These are phyloP conservation scores for Chinchilla lanigera DNA, from an alignment of 2,113 vertebrate genomes.

Conservation along the genomic window DNA sequence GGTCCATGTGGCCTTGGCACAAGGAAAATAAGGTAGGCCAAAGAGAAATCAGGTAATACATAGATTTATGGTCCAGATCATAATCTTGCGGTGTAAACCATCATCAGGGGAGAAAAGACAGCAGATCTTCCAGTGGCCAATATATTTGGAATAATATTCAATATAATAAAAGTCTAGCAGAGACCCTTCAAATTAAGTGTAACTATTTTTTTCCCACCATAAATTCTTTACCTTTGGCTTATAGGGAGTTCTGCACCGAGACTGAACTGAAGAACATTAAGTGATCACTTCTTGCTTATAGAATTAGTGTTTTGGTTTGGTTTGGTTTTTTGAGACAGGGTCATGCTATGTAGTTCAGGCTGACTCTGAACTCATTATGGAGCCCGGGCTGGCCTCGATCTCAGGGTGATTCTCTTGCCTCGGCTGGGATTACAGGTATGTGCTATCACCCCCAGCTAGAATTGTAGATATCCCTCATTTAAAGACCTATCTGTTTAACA, in stretches of 20 bases:
- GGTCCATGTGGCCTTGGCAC: not conserved
- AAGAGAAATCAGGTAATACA: not conserved
- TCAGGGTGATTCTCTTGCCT: not conserved
- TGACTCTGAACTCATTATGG: not conserved
- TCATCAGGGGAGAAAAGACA: not conserved
- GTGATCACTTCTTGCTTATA: not conserved
- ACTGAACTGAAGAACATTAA: not conserved
- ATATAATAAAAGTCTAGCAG: not conserved
- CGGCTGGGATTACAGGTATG: not conserved
- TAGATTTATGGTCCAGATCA: not conserved
- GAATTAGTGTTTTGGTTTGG: not conserved
- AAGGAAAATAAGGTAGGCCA: not conserved
- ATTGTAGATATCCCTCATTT: not conserved
- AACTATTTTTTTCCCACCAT: not conserved
- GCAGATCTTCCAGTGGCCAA: not conserved
- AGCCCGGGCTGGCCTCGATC: not conserved
- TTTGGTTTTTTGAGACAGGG: not conserved
- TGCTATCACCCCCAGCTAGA: not conserved
- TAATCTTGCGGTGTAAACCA: not conserved
- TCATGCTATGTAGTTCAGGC: not conserved
- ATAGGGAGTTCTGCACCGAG: not conserved
- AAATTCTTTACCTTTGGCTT: not conserved
- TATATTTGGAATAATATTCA: constrained; percentile 19
- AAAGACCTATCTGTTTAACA: not conserved
- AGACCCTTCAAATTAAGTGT: not conserved